Base-by-base conservation (phyloP, 2,797 vertebrate species). In the Clamator glandarius region DNA sequence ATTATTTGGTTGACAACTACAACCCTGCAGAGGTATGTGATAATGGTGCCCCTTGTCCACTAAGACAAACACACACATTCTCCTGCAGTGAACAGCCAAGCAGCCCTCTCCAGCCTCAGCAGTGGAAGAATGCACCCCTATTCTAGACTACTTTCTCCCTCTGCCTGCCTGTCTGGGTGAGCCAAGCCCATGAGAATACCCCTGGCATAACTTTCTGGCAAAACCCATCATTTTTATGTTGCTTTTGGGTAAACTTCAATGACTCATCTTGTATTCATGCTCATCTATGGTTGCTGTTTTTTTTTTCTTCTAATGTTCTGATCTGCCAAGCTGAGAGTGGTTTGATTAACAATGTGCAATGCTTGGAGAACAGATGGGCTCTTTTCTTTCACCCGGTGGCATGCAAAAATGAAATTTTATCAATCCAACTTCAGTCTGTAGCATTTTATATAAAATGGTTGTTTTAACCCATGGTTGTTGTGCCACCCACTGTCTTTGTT, bases 21-120 rank as follows among this genome's bases (percentile, higher is more conserved):
- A 77, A 62, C 87, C 85, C 95, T 64, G 70, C 85, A 96, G 89
- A 96, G 92, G 94, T 96, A 83, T 67, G 87, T 82, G 89, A 96
- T 94, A 97, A 97, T 97, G 80, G 93, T 89, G 76, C 12, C 57
- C 92, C 92, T 97, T 96, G 96, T 96, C 80, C 93, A 80, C 85
- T 68, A 66, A 75, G 94, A 94, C 91, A 95, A 94, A 87, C 73
- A 74, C 89, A n/a, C 0, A 2, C 92, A 73, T 91, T 93, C 94
- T 88, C 70, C 80, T 0, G 3, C 87, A 82, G 89, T 1, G 5
- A 84, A 92, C 89, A 77, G 89, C 83, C 93, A 76, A 79, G 67
- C 1, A 0, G 87, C 55, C 52, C 84, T 61, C 2, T 33, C 85
- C 92, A 92, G 79, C 61, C 89, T 31, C 15, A 0, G 91, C 11